Evolutionary conservation across 2,113 vertebrate species (phyloP), one percentile per base, ranked within the genome.

Genomic region (Pteropus alecto): DNA sequence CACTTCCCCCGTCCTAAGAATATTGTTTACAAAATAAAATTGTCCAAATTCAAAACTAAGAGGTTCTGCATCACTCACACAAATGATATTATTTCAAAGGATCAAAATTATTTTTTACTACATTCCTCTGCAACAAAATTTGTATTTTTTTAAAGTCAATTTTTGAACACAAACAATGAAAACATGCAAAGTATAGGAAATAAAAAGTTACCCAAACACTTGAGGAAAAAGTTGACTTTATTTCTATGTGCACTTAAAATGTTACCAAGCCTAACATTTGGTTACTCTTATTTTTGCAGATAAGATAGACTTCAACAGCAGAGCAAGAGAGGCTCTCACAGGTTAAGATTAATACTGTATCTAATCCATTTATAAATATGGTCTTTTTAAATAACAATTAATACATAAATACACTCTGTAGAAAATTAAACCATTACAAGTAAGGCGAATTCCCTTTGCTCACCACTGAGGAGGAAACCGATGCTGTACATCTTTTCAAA

Each of bases 61-160:
- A 77, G 10, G 43, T 18, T 87, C 54, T 73, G 3, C 3, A 87
- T 12, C 24, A 63, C 54, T 88, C 58, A 96, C 21, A 78, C 46
- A 94, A 70, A 58, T 63, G 11, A 35, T 65, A 21, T 21, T 38
- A 86, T 84, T 94, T 93, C 93, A 96, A 92, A 82, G 33, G 35
- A 77, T 30, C 28, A 58, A 95, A 94, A 94, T 82, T 58, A 70
- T 54, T 95, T 90, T 95, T 92, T 77, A 95, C 61, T 11, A 79
- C 30, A 67, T 77, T 94, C 19, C 38, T 91, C 63, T 95, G 74
- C 92, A 91, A 89, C 61, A 95, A 97, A 46, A 60, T 82, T 6
- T 79, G 61, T 41, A 35, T 21, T 82, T 91, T 93, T 89, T 68
- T 26, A 22, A 22, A 96, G 73, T 74, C 35, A 78, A 58, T 7